Evolutionary conservation across 2,113 vertebrate species (phyloP).

Genomic region (Sinosuthora webbiana): DNA sequence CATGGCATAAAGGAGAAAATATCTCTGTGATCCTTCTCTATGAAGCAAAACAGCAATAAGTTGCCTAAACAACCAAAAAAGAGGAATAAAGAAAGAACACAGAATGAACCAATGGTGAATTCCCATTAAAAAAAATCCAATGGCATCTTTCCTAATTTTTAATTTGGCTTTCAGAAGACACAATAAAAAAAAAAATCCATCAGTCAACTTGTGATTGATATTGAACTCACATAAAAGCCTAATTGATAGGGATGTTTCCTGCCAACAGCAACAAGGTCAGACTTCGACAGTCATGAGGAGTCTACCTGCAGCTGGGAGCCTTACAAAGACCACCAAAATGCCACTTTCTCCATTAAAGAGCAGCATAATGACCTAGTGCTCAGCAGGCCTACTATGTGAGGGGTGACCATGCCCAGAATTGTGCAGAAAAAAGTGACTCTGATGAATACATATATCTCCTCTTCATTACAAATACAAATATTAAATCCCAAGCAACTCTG

Average conservation of each 20-base stretch:
- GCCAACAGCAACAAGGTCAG: neutral
- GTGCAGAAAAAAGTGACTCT: neutral
- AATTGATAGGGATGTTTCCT: neutral
- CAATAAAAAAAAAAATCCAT: neutral
- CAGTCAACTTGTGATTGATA: neutral
- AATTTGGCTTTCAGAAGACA: neutral
- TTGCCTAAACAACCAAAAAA: neutral
- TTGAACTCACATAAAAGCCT: neutral
- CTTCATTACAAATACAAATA: neutral
- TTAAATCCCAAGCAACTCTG: neutral
- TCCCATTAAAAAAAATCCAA: neutral
- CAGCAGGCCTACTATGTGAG: neutral
- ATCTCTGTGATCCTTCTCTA: neutral
- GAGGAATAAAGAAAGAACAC: neutral
- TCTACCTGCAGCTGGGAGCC: neutral
- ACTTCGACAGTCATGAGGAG: neutral
- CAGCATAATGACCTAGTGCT: neutral
- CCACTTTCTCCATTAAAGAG: neutral
- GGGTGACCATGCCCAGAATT: neutral
- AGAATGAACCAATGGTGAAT: slow-evolving; percentile 56
- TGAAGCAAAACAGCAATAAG: neutral
- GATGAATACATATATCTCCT: neutral
- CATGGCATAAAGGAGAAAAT: neutral
- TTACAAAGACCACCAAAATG: neutral
- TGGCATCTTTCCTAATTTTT: neutral